Base-by-base conservation (phyloP, 2,797 vertebrate genomes). In the Sphenopsis melanotis region DNA sequence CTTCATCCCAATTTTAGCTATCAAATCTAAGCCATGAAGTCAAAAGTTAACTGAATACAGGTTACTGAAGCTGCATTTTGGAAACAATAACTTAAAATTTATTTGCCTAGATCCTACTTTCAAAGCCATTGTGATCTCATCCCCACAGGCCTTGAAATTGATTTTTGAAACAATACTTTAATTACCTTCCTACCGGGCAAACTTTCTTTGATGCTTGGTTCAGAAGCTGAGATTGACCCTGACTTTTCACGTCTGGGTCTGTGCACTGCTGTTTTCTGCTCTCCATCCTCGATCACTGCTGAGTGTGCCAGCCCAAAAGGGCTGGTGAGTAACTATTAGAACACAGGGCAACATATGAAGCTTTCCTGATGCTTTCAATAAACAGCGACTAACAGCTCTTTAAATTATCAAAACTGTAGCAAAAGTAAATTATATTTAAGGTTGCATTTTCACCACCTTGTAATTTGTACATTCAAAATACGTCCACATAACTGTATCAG, bases 261-360 rank as follows among this genome's bases (percentile, higher is more conserved):
- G 46, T 18, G 56, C 36, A 26, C 59, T 20, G 36, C 10, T 36
- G 39, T n/a, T 79, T 27, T 4, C 66, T 44, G 55, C 26, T 70
- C 68, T 15, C 26, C 39, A 27, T 22, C 46, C 53, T 36, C 0
- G 0, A 36, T 52, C 2, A 4, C n/a, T 5, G 23, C 76, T 44
- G 23, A 0, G 0, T 4, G 20, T 34, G 29, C n/a, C 14, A 23
- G 36, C 1, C 3, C 75, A 74, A 7, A 11, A 60, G 19, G 49
- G 59, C 52, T 74, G 39, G 5, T 12, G 29, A 72, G 21, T 36
- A 52, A 42, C 37, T 36, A 5, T 3, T 6, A 32, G 10, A 59
- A 36, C 29, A 50, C 19, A 47, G 39, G 21, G 36, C 50, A 93
- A 83, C 20, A 63, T 27, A 64, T 15, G 11, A 47, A 44, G 37